These are phyloP conservation scores for Larimichthys crocea DNA, from an alignment of 2,113 vertebrate genomes.

Conservation along the genomic window DNA sequence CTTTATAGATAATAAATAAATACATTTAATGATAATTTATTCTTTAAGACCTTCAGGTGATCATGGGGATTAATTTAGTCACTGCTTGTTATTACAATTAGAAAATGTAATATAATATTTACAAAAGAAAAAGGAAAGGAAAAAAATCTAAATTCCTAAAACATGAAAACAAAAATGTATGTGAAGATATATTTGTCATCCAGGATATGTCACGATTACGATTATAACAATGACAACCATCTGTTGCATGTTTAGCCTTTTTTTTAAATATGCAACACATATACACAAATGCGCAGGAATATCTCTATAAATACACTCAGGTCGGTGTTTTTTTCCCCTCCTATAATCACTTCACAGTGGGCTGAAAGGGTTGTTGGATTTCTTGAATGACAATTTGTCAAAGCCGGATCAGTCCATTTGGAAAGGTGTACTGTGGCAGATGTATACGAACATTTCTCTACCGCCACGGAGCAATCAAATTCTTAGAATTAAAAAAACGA, in stretches of 20 bases:
- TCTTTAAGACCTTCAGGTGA: not conserved
- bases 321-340: not conserved
- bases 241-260: conserved; percentile 78
- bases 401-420: conserved; percentile 83
- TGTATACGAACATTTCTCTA: not conserved
- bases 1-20: not conserved
- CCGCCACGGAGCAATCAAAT: not conserved
- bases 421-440: conserved; percentile 63
- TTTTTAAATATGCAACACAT: not conserved
- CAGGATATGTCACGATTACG: conserved; percentile 10
- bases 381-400: conserved; percentile 84
- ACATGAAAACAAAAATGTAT: not conserved
- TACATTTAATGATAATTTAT: not conserved
- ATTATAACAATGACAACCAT: conserved; percentile 69
- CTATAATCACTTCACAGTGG: conserved; percentile 29
- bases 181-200: not conserved
- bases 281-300: not conserved
- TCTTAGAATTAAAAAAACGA: not conserved
- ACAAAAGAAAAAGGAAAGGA: not conserved
- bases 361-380: conserved; percentile 54
- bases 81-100: not conserved
- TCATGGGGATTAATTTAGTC: not conserved
- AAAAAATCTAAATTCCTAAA: not conserved
- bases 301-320: not conserved
- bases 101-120: not conserved